Conservation (phyloP, 2,797 vertebrate species). For the Cercopithecus hamlyni region DNA sequence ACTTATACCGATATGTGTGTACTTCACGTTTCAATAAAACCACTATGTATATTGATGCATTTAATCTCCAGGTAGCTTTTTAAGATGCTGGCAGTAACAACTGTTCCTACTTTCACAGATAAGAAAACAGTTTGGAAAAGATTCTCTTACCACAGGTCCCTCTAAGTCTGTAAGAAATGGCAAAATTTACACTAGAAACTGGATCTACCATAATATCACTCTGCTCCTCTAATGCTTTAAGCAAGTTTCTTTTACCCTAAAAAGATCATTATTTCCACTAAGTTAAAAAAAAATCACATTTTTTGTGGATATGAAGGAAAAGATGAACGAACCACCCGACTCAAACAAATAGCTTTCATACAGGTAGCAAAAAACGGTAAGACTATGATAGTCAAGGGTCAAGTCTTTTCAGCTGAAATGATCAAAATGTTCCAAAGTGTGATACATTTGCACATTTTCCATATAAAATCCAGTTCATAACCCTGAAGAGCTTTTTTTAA, state of each 20-base stretch:
- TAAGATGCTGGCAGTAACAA: not conserved
- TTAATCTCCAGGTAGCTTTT: not conserved
- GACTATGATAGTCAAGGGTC: not conserved
- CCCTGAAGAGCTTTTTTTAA: not conserved
- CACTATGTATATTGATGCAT: not conserved
- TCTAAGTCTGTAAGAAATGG: not conserved
- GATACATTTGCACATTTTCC: not conserved
- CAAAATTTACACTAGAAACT: not conserved
- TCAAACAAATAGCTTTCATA: not conserved
- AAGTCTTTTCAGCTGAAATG: not conserved
- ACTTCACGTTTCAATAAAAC: not conserved
- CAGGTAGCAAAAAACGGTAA: not conserved
- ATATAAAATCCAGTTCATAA: not conserved
- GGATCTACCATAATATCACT: not conserved
- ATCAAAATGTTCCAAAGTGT: constrained; percentile 2
- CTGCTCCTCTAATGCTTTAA: not conserved
- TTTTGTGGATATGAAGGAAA: not conserved
- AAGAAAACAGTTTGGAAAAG: not conserved
- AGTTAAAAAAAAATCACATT: not conserved
- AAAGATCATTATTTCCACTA: not conserved
- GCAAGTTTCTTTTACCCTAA: not conserved
- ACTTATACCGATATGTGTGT: not conserved
- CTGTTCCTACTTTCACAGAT: not conserved
- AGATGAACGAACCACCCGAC: not conserved
- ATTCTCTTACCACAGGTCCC: not conserved